These are phyloP conservation scores for Vulpes ferrilata DNA, from an alignment of 2,113 vertebrate genomes.

Conservation along the genomic window DNA sequence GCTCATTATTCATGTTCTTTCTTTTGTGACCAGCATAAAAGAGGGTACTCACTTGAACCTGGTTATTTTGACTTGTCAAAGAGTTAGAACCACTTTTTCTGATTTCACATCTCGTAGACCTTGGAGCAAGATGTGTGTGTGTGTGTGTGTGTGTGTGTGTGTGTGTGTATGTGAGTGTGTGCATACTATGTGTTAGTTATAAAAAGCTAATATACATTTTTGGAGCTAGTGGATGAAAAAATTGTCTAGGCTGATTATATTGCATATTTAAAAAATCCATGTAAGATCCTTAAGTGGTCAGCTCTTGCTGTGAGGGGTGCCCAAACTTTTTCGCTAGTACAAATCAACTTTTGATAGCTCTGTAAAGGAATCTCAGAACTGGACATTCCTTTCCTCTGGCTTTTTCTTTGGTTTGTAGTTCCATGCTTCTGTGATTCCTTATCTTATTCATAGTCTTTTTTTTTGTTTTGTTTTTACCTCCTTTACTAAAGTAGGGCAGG, in stretches of 20 bases:
- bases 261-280: not conserved
- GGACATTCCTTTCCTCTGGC: not conserved
- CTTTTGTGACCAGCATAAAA: constrained; percentile 23
- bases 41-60: not conserved
- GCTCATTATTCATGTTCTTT: constrained; percentile 38
- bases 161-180: not conserved
- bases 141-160: not conserved
- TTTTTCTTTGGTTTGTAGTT: constrained; percentile 48
- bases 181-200: not conserved
- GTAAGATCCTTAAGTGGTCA: constrained; percentile 18
- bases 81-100: constrained; percentile 12
- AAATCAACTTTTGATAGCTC: constrained; percentile 45
- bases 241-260: constrained; percentile 7
- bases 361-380: constrained; percentile 36
- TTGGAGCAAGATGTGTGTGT: not conserved
- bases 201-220: not conserved
- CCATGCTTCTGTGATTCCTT: constrained; percentile 19
- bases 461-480: not conserved
- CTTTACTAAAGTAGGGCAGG: constrained; percentile 6
- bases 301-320: not conserved
- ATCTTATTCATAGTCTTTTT: constrained; percentile 34
- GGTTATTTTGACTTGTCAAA: not conserved
- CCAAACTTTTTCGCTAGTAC: not conserved
- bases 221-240: not conserved
- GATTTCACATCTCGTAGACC: not conserved